Conservation (phyloP, 2,888 invertebrate species). For the Nomada ruficornis region DNA sequence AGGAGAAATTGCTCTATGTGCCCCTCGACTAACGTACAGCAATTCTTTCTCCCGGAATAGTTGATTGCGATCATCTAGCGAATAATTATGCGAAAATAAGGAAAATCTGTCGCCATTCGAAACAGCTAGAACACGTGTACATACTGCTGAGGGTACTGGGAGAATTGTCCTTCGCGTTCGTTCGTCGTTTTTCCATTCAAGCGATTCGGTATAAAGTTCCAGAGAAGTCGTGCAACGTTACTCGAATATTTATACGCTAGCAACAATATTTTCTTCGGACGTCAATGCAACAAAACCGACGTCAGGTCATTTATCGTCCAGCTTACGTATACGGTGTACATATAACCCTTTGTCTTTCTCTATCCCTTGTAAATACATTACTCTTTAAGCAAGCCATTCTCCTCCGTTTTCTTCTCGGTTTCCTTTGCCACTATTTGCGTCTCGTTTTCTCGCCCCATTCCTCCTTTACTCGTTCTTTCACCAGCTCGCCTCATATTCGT, state of each 20-base stretch:
- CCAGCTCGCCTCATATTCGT: slow-evolving; percentile 2
- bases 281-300: background rate
- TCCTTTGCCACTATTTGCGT: background rate
- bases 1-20: background rate
- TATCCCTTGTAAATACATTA: background rate
- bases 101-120: slow-evolving; percentile 28
- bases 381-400: too few relatives aligned
- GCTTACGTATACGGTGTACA: too few relatives aligned
- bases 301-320: background rate
- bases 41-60: background rate
- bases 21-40: background rate
- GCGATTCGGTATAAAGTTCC: slow-evolving; percentile 58
- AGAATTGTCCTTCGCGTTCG: slow-evolving; percentile 30
- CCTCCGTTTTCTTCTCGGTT: background rate
- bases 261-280: background rate
- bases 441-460: background rate
- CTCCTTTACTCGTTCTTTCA: background rate
- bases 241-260: background rate
- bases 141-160: background rate
- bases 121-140: background rate
- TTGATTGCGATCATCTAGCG: background rate
- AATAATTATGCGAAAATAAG: slow-evolving; percentile 16
- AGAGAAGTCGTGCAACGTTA: slow-evolving; percentile 28
- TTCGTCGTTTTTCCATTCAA: slow-evolving; percentile 35
- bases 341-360: background rate